Percentiles rank a stretch among this genome's conserved stretches.
These are phyloP conservation scores for Maccullochella peelii DNA, from an alignment of 2,113 vertebrate species.

Conservation along the genomic window DNA sequence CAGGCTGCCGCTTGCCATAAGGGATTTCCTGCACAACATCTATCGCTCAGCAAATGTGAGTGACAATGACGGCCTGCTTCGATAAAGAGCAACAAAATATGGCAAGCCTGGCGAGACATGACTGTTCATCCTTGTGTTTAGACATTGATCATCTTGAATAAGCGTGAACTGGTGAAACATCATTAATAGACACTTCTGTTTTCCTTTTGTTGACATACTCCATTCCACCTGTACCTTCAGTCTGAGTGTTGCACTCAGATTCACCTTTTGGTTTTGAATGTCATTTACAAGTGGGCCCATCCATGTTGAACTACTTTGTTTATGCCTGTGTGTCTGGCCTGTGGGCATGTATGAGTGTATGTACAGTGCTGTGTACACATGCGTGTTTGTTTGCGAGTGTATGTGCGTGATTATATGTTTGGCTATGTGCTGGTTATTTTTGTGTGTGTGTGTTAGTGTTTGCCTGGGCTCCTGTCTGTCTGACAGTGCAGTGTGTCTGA, in stretches of 20 bases:
- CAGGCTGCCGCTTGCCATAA: conserved; percentile 65
- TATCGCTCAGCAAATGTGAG: conserved; percentile 63
- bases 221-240: conserved; percentile 42
- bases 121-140: conserved; percentile 25
- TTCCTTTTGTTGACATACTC: conserved; percentile 28
- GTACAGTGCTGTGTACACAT: conserved; percentile 27
- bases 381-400: conserved; percentile 37
- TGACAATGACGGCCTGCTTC: conserved; percentile 50
- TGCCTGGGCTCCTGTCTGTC: conserved; percentile 65
- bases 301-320: conserved; percentile 57
- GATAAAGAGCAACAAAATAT: conserved; percentile 16
- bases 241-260: conserved; percentile 39
- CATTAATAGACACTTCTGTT: conserved; percentile 30
- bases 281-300: conserved; percentile 63
- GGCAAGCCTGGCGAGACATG: conserved; percentile 10
- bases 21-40: conserved; percentile 78
- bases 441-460: conserved; percentile 41
- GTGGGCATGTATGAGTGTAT: conserved; percentile 44
- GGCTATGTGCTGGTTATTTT: conserved; percentile 38
- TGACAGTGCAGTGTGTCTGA: conserved; percentile 62
- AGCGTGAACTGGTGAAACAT: conserved; percentile 3
- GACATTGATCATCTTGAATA: conserved; percentile 8
- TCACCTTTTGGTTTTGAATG: conserved; percentile 76
- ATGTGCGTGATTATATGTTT: conserved; percentile 29
- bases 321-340: conserved; percentile 30